A percentile compares a stretch with the other conserved stretches of the same genome.
Conservation (phyloP, 2,797 vertebrate genomes). For the Natrix natrix region DNA sequence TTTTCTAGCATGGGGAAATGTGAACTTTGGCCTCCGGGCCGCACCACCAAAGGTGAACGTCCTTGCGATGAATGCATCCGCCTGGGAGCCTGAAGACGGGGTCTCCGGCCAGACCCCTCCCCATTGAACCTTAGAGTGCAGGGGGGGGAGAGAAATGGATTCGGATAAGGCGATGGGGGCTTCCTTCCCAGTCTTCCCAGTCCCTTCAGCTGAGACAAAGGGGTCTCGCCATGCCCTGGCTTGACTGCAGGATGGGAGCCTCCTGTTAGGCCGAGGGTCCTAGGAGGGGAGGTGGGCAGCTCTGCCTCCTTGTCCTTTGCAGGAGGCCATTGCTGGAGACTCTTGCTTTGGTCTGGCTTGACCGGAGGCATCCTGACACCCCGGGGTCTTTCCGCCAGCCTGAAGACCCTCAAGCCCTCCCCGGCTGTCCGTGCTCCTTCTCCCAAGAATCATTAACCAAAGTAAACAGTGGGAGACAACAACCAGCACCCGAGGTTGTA, state of each 20-base stretch:
- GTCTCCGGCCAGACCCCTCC: background rate
- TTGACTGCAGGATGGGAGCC: background rate
- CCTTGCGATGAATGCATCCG: background rate
- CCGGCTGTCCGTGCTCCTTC: background rate
- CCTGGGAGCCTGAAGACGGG: background rate
- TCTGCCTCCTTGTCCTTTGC: background rate
- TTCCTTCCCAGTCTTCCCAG: background rate
- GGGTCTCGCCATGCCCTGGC: background rate
- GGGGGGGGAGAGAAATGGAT: no score
- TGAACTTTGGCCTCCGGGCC: conserved; percentile 50
- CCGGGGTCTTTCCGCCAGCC: background rate
- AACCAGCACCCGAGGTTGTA: background rate
- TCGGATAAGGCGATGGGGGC: background rate
- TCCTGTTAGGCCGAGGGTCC: background rate
- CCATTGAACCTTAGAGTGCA: background rate
- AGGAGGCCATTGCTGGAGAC: background rate
- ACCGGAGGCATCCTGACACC: background rate
- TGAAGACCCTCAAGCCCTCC: background rate
- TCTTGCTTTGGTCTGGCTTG: background rate
- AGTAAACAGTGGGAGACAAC: background rate
- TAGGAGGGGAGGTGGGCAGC: background rate
- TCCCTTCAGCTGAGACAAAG: no score
- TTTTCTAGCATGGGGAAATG: background rate
- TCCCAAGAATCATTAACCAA: conserved; percentile 19
- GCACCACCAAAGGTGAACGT: background rate